Conservation (phyloP, 2,113 vertebrate genomes). For the Ageneiosus marmoratus region DNA sequence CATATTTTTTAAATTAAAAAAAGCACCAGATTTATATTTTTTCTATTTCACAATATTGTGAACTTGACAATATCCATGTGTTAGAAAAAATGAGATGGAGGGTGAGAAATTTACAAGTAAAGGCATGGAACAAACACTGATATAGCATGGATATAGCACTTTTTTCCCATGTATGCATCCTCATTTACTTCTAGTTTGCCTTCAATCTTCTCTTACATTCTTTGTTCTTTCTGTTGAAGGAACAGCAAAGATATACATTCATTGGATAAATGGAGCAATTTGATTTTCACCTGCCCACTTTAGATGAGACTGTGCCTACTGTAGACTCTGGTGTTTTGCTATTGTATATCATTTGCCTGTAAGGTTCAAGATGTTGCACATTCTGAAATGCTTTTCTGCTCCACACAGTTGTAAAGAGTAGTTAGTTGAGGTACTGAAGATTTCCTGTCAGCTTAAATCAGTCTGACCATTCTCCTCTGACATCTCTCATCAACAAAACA, state of each 20-base stretch:
- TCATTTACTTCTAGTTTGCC: slow-evolving; percentile 26
- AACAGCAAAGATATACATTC: slow-evolving; percentile 58
- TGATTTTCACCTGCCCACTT: not conserved
- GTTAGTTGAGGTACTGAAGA: not conserved
- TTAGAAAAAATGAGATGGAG: not conserved
- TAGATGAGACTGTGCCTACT: not conserved
- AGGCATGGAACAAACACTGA: not conserved
- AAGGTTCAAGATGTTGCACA: not conserved
- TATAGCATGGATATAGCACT: not conserved
- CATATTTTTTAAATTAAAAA: not conserved
- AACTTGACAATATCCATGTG: not conserved
- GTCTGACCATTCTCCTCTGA: not conserved
- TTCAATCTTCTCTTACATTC: not conserved
- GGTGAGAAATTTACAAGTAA: not conserved
- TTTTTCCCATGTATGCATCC: not conserved
- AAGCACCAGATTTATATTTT: not conserved
- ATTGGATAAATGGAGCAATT: not conserved
- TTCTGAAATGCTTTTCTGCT: not conserved
- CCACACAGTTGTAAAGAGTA: not conserved
- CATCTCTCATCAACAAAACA: not conserved
- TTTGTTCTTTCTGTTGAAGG: slow-evolving; percentile 53
- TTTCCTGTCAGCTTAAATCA: not conserved
- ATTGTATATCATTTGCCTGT: not conserved
- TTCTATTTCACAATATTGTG: not conserved
- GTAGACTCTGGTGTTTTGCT: not conserved